Conservation (phyloP, 2,888 invertebrate genomes). For the Nemurella pictetii region DNA sequence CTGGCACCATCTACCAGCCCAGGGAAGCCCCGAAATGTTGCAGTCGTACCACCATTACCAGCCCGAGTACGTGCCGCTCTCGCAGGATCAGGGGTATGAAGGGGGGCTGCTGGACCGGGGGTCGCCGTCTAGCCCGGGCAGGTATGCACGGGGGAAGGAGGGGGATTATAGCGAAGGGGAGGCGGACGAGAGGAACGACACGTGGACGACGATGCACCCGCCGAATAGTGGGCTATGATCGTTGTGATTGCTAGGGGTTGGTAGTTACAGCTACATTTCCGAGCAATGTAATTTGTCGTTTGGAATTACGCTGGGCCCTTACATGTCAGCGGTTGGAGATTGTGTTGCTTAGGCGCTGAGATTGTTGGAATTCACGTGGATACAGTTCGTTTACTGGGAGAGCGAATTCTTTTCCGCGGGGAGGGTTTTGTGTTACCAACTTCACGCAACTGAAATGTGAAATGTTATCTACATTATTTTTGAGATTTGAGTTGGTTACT, state of each 20-base stretch:
- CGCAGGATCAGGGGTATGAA: conserved; percentile 9
- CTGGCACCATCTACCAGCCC: conserved; percentile 17
- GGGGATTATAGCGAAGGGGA: conserved; percentile 26
- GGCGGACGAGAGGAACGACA: conserved; percentile 5
- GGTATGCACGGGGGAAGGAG: conserved; percentile 14
- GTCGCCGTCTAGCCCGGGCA: conserved; percentile 1
- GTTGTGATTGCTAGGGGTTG: neutral
- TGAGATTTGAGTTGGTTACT: no score
- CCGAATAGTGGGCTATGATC: conserved; percentile 20
- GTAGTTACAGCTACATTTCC: no score
- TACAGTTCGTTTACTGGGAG: no score
- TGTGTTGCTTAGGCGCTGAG: no score
- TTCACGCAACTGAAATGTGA: no score
- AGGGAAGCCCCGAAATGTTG: conserved; percentile 17
- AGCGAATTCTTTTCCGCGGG: no score
- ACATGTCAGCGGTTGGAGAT: no score
- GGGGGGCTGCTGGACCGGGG: neutral
- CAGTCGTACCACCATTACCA: conserved; percentile 30
- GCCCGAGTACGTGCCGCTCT: conserved; percentile 27
- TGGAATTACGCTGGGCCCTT: no score
- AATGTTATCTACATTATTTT: no score
- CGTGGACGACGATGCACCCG: conserved; percentile 22
- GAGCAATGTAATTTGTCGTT: no score
- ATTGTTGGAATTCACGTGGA: no score
- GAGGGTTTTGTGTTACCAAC: no score